Evolutionary conservation across 2,888 invertebrate species (phyloP).

Genomic region (Apamea sordens): DNA sequence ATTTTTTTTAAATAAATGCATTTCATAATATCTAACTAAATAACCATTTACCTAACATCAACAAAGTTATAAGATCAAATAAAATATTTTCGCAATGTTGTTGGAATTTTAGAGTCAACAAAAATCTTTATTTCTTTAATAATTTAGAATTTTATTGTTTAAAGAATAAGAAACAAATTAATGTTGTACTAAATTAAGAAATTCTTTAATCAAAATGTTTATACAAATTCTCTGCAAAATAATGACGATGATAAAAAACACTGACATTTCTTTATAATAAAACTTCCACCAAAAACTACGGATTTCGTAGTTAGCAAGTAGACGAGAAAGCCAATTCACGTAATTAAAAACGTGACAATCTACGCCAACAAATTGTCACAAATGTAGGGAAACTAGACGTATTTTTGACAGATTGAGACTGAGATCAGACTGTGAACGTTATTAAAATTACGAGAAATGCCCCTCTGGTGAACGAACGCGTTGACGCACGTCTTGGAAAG

Average conservation of each 20-base stretch:
- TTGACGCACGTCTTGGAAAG: too few species aligned
- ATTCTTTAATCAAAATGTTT: background rate
- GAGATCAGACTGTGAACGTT: too few species aligned
- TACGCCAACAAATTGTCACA: too few species aligned
- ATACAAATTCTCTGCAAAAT: constrained; percentile 6
- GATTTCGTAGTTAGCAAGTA: too few species aligned
- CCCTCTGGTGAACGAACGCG: too few species aligned
- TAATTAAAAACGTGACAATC: too few species aligned
- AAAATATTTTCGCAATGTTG: background rate
- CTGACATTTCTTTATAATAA: too few species aligned
- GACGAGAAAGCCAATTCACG: too few species aligned
- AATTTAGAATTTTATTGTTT: background rate
- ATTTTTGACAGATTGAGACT: too few species aligned
- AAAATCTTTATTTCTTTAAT: background rate
- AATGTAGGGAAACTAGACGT: too few species aligned
- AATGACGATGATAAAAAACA: background rate
- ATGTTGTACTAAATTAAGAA: background rate
- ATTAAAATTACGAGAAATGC: too few species aligned
- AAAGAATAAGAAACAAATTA: background rate
- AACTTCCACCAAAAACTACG: too few species aligned
- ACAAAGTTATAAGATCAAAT: background rate
- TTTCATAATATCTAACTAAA: background rate
- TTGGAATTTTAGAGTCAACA: background rate
- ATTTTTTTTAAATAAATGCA: background rate
- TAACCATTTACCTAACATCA: background rate